Conservation (phyloP, 2,888 invertebrate genomes). For the Ischnus inquisitorius region DNA sequence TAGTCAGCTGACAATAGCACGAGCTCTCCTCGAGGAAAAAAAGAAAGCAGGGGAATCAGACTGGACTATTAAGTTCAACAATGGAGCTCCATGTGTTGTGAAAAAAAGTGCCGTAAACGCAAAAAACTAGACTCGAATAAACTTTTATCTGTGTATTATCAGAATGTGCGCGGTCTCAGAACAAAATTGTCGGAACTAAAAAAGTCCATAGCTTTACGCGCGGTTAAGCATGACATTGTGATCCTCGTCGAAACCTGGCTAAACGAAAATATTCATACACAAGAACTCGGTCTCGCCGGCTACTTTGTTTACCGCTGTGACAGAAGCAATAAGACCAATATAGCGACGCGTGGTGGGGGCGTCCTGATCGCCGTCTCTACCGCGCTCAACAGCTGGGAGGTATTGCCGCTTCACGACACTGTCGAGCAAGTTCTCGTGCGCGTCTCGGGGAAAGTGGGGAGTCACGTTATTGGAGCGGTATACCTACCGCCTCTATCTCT, state of each 20-base stretch:
- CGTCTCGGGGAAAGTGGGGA: neutral
- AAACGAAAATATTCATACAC: constrained; percentile 6
- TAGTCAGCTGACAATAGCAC: neutral
- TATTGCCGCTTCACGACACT: neutral
- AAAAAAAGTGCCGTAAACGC: neutral
- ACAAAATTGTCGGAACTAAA: constrained; percentile 23
- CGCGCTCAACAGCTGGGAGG: neutral
- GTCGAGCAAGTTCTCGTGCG: neutral
- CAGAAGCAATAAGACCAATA: neutral
- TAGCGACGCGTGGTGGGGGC: constrained; percentile 30
- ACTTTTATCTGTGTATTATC: constrained; percentile 77
- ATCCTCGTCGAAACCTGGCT: constrained; percentile 51
- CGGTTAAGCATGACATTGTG: constrained; percentile 18
- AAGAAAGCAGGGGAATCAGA: neutral
- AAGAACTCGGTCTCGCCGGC: constrained; percentile 26
- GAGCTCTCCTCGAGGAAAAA: neutral
- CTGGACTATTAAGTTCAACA: neutral
- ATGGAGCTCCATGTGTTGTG: neutral
- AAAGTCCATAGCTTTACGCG: neutral
- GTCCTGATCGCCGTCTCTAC: constrained; percentile 29
- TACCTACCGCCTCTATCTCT: neutral
- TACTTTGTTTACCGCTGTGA: constrained; percentile 46
- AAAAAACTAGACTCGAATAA: neutral
- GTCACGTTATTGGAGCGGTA: neutral
- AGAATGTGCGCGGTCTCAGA: constrained; percentile 47